A percentile compares a stretch with the other conserved stretches of the same genome.
Conservation (phyloP, 2,888 invertebrate genomes). For the Nomada fabriciana region DNA sequence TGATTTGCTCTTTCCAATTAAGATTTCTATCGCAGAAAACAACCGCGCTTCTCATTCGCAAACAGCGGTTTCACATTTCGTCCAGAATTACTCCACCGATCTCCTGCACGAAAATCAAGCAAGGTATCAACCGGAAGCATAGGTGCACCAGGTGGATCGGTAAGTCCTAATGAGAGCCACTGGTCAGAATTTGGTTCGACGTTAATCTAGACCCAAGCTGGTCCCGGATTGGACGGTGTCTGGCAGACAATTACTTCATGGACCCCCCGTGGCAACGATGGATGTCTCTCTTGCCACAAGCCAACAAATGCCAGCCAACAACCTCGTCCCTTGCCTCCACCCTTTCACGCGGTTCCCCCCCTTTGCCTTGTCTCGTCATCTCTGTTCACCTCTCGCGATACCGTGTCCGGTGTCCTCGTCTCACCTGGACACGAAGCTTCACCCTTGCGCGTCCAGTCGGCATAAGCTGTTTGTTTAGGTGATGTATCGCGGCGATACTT, state of each 20-base stretch:
- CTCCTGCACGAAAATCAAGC: neutral
- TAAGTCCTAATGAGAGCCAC: conserved; percentile 74
- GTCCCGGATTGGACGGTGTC: conserved; percentile 78
- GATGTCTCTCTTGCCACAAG: conserved; percentile 81
- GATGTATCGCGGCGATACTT: conserved; percentile 82
- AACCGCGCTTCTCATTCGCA: too few relatives aligned
- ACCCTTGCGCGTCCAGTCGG: conserved; percentile 56
- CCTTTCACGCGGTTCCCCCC: conserved; percentile 47
- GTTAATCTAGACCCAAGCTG: conserved; percentile 73
- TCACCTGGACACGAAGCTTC: conserved; percentile 24
- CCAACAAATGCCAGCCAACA: conserved; percentile 74
- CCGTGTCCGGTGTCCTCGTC: conserved; percentile 8
- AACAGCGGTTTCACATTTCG: too few relatives aligned
- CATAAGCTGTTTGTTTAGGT: conserved; percentile 82
- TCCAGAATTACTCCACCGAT: too few relatives aligned
- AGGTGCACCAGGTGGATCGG: neutral
- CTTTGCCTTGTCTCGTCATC: neutral
- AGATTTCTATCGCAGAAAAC: too few relatives aligned
- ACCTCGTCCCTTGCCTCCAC: conserved; percentile 57
- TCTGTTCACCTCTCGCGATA: conserved; percentile 17
- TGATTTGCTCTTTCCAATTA: too few relatives aligned
- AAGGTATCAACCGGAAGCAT: neutral
- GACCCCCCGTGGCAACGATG: conserved; percentile 83
- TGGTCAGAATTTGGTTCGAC: conserved; percentile 76
- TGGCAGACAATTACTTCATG: conserved; percentile 82